A percentile compares a stretch with the other conserved stretches of the same genome.
These are phyloP conservation scores for Microplitis mediator DNA, from an alignment of 1,140 invertebrate species.

Conservation along the genomic window DNA sequence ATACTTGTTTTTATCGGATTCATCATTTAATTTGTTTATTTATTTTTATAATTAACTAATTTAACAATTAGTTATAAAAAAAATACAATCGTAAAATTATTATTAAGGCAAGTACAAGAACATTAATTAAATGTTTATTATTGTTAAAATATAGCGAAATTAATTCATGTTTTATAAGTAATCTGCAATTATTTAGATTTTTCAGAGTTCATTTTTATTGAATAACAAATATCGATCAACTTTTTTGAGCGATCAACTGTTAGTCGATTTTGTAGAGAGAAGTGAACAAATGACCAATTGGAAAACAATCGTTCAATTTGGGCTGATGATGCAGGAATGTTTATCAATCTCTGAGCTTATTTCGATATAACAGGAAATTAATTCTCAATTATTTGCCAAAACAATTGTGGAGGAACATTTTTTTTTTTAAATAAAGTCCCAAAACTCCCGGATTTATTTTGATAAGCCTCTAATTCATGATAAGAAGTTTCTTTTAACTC, in stretches of 20 bases:
- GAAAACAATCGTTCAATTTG: slow-evolving; percentile 17
- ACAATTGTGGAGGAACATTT: neutral
- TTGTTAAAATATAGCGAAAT: too few relatives aligned
- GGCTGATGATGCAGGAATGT: slow-evolving; percentile 17
- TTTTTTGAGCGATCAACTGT: slow-evolving; percentile 4
- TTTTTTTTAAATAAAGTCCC: neutral
- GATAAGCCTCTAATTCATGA: neutral
- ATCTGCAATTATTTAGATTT: neutral
- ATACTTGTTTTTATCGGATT: too few relatives aligned
- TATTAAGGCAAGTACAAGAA: too few relatives aligned
- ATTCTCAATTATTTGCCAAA: neutral
- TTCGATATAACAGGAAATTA: neutral
- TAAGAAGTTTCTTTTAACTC: neutral
- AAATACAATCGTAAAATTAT: too few relatives aligned
- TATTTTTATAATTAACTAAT: too few relatives aligned
- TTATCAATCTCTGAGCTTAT: slow-evolving; percentile 3
- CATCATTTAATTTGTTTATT: too few relatives aligned
- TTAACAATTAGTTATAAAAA: too few relatives aligned
- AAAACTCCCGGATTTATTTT: neutral
- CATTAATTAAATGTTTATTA: too few relatives aligned
- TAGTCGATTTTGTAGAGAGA: slow-evolving; percentile 10
- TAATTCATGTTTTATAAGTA: too few relatives aligned
- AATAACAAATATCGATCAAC: slow-evolving; percentile 8
- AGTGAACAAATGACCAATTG: slow-evolving; percentile 14
- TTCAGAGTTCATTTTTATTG: slow-evolving; percentile 11